Conservation (phyloP, 2,888 invertebrate genomes). For the Cephonodes hylas region DNA sequence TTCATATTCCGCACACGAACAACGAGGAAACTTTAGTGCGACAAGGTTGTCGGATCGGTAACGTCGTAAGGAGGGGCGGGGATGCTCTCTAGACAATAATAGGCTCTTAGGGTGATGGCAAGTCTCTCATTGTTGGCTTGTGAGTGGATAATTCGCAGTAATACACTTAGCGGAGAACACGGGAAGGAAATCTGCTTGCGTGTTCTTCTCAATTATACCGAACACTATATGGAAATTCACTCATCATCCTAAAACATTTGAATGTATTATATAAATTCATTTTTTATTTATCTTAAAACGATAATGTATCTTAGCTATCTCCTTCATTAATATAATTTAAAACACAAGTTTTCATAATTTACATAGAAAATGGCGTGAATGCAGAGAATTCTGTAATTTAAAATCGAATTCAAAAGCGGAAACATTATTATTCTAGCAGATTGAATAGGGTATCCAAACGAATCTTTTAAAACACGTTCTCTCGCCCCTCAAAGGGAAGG, state of each 20-base stretch:
- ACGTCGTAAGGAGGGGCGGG: constrained; percentile 67
- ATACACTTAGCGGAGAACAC: constrained; percentile 22
- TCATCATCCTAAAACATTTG: not conserved
- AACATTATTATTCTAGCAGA: constrained; percentile 73
- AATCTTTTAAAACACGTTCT: constrained; percentile 70
- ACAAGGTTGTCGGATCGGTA: constrained; percentile 58
- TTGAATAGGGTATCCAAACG: constrained; percentile 67
- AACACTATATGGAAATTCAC: not conserved
- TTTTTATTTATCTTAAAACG: not conserved
- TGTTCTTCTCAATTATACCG: not conserved
- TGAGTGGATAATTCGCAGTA: constrained; percentile 71
- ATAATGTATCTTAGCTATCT: no score
- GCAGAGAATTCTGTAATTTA: constrained; percentile 17
- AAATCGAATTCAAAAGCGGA: constrained; percentile 35
- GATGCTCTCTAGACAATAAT: constrained; percentile 69
- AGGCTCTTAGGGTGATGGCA: constrained; percentile 74
- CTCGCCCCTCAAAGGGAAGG: constrained; percentile 73
- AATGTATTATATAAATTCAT: not conserved
- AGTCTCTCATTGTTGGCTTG: constrained; percentile 77
- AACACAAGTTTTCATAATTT: not conserved
- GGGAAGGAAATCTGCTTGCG: constrained; percentile 1
- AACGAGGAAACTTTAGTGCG: constrained; percentile 37
- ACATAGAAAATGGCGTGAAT: not conserved
- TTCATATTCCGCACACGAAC: constrained; percentile 26
- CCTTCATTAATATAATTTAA: not conserved